Percentiles rank a stretch among this genome's conserved stretches.
Conservation (phyloP, 2,113 vertebrate species). For the Amia ocellicauda region DNA sequence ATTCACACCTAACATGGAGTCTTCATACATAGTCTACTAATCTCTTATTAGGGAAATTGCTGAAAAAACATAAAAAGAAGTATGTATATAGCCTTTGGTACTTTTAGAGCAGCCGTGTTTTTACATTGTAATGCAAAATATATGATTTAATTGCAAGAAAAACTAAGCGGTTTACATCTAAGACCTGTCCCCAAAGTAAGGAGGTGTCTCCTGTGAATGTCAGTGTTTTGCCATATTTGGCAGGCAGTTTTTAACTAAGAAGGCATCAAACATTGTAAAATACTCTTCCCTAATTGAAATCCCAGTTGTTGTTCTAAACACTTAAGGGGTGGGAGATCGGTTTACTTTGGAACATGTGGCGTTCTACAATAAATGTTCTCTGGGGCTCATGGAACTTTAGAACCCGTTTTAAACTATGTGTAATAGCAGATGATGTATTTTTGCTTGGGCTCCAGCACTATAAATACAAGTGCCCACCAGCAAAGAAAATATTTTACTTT, state of each 20-base stretch:
- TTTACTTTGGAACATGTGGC: slow-evolving; percentile 73
- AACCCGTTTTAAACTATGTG: slow-evolving; percentile 66
- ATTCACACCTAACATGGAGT: background rate
- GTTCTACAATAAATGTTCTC: slow-evolving; percentile 69
- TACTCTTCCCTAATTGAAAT: slow-evolving; percentile 60
- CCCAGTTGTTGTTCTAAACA: slow-evolving; percentile 65
- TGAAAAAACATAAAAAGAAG: background rate
- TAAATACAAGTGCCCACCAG: slow-evolving; percentile 69
- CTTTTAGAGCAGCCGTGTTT: background rate
- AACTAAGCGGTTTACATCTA: background rate
- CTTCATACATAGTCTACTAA: background rate
- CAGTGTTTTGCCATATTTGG: slow-evolving; percentile 16
- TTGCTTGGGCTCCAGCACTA: slow-evolving; percentile 58
- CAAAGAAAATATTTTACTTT: slow-evolving; percentile 51
- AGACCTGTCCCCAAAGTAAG: background rate
- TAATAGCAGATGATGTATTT: slow-evolving; percentile 74
- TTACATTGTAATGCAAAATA: background rate
- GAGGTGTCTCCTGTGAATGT: background rate
- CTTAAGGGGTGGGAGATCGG: slow-evolving; percentile 56
- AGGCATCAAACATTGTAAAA: slow-evolving; percentile 58
- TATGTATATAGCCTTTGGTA: background rate
- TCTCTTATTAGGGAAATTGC: background rate
- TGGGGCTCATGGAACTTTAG: slow-evolving; percentile 65
- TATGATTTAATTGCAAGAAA: background rate
- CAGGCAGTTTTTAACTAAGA: slow-evolving; percentile 43